Evolutionary conservation across 2,888 invertebrate species (phyloP), one percentile per base, ranked within the genome.

Genomic region (Taenaris catops): DNA sequence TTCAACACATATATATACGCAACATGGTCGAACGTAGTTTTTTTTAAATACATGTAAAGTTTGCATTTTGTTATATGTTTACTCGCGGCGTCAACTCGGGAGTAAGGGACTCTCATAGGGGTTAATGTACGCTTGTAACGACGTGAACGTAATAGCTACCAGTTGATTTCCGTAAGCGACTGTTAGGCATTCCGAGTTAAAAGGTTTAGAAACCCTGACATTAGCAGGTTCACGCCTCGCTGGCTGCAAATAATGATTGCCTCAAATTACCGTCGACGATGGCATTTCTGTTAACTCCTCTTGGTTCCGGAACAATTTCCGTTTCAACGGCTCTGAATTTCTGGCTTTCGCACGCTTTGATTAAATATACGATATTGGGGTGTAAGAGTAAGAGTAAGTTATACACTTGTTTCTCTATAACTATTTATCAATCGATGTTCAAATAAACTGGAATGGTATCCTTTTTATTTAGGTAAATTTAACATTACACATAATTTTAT

Each of bases 231-330:
- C 33, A 43, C 39, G 45, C 41, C 34, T 41, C 48, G 41, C 32
- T 46, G 43, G 28, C 20, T 40, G 35, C 41, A 41, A 48, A 50
- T 44, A 46, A 44, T 44, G 41, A 48, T 45, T 38, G 44, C 39
- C 35, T 53, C 29, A 34, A 36, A 44, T 37, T 38, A 41, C 34
- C 26, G 44, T 25, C 21, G 18, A 33, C 32, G 25, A 25, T 34
- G 38, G 38, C 24, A 32, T 44, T 44, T 27, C 37, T 37, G 40
- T 41, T 41, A 41, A 40, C 39, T 44, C 31, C 34, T 32, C 33
- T 37, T 34, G 27, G 31, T 44, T 32, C 12, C 32, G 28, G 31
- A 24, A 16, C 28, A 27, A 41, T 44, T 44, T 37, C 40, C 31
- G 34, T 24, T 31, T 25, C 19, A 41, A 38, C 24, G 27, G 34